Evolutionary conservation across 2,888 invertebrate species (phyloP).

Genomic region (Diplolepis rosae): DNA sequence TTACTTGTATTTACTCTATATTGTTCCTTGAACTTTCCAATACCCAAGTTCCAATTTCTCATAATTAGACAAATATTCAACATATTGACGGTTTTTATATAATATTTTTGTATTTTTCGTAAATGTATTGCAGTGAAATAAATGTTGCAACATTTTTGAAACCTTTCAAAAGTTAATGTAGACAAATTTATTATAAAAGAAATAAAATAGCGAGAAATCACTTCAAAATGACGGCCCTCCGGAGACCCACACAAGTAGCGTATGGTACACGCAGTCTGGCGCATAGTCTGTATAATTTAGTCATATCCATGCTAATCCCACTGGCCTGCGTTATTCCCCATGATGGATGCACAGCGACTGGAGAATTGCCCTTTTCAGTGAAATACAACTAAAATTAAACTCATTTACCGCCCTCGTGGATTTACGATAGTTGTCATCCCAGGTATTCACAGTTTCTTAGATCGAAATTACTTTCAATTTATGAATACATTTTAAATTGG

Average conservation of each 20-base stretch:
- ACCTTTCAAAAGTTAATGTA: too few species aligned
- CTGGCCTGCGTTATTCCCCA: constrained; percentile 65
- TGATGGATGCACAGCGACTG: constrained; percentile 68
- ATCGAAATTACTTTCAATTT: not conserved
- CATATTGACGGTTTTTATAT: too few species aligned
- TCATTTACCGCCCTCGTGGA: constrained; percentile 62
- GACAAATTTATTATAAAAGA: not conserved
- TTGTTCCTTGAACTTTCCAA: too few species aligned
- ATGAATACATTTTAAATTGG: too few species aligned
- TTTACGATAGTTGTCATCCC: constrained; percentile 42
- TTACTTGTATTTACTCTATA: too few species aligned
- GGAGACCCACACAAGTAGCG: constrained; percentile 61
- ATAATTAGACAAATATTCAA: too few species aligned
- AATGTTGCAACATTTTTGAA: too few species aligned
- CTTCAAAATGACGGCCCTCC: constrained; percentile 63
- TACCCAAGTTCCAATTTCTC: too few species aligned
- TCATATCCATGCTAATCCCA: constrained; percentile 71
- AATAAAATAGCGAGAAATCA: constrained; percentile 54
- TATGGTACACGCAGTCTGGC: constrained; percentile 68
- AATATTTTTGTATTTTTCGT: too few species aligned
- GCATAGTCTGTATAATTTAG: constrained; percentile 71
- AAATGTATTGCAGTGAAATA: too few species aligned
- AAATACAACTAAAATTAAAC: constrained; percentile 71
- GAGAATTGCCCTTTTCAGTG: constrained; percentile 70
- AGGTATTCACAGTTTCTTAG: not conserved